Conservation (phyloP, 2,797 vertebrate genomes). For the Scarus forsteni region DNA sequence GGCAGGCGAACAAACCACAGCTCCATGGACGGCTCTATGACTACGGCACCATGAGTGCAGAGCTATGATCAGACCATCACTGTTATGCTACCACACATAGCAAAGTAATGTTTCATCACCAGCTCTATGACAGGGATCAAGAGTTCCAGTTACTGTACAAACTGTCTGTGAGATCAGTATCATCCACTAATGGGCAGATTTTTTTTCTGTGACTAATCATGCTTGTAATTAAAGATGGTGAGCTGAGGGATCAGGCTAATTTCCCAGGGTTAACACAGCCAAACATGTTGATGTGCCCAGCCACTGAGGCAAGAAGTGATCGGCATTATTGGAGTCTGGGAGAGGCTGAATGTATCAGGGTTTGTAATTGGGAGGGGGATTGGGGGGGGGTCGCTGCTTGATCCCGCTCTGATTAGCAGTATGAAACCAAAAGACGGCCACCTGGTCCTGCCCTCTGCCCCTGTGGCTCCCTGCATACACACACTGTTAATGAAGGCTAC, state of each 20-base stretch:
- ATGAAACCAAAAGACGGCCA: conserved; percentile 35
- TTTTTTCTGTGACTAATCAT: conserved; percentile 59
- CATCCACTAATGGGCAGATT: conserved; percentile 30
- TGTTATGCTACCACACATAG: conserved; percentile 16
- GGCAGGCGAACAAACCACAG: background rate
- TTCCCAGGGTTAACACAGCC: conserved; percentile 62
- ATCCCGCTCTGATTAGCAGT: conserved; percentile 53
- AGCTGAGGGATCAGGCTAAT: conserved; percentile 63
- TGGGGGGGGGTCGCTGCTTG: background rate
- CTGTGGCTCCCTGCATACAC: conserved; percentile 14
- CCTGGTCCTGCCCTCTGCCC: conserved; percentile 11
- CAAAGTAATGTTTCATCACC: conserved; percentile 26
- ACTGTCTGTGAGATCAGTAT: conserved; percentile 41
- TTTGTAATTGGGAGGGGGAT: conserved; percentile 21
- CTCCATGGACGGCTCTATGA: background rate
- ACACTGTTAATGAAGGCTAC: background rate
- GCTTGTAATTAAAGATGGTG: conserved; percentile 69
- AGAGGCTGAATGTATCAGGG: conserved; percentile 2
- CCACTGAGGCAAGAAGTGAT: conserved; percentile 51
- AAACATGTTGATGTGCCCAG: conserved; percentile 57
- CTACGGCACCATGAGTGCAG: background rate
- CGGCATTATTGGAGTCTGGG: conserved; percentile 45
- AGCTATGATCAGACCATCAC: conserved; percentile 7
- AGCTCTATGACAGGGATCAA: conserved; percentile 10
- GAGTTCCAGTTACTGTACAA: conserved; percentile 30